Evolutionary conservation across 2,888 invertebrate genomes (phyloP).

Genomic region (Metacarcinus magister): DNA sequence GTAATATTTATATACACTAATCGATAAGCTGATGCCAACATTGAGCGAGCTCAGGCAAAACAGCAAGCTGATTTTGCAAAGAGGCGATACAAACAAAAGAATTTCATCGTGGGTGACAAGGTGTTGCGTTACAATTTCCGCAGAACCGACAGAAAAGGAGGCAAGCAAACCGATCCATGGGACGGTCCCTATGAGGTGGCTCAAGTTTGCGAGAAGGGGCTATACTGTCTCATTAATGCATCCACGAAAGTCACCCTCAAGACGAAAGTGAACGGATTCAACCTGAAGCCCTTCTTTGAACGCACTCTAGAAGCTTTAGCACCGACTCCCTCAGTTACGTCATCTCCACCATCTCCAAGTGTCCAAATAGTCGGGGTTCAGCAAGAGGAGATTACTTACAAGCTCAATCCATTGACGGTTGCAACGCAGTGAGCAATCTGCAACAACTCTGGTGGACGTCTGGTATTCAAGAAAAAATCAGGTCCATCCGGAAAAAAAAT

Average conservation of each 20-base stretch:
- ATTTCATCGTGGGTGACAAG: too few species aligned
- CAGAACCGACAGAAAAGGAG: too few species aligned
- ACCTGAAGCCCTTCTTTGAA: conserved; percentile 63
- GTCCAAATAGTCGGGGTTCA: too few species aligned
- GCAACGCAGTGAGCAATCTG: conserved; percentile 33
- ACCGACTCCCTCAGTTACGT: conserved; percentile 3
- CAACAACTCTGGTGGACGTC: conserved; percentile 36
- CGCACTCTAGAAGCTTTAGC: conserved; percentile 26
- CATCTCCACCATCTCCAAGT: neutral
- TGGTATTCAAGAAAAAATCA: conserved; percentile 18
- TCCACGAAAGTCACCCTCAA: conserved; percentile 64
- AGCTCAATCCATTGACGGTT: conserved; percentile 57
- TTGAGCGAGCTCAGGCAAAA: conserved; percentile 32
- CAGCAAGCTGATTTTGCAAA: conserved; percentile 54
- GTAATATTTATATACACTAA: conserved; percentile 59
- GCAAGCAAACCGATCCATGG: neutral
- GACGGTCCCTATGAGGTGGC: conserved; percentile 55
- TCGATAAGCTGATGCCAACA: too few species aligned
- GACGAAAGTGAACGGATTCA: too few species aligned
- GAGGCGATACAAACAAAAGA: too few species aligned
- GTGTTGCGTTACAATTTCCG: too few species aligned
- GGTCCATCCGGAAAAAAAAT: conserved; percentile 31
- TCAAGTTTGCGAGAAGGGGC: too few species aligned
- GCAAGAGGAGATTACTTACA: too few species aligned
- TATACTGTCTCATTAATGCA: conserved; percentile 63